Base-by-base conservation (phyloP, 2,888 invertebrate genomes). In the Scelioninae gen. 1 region DNA sequence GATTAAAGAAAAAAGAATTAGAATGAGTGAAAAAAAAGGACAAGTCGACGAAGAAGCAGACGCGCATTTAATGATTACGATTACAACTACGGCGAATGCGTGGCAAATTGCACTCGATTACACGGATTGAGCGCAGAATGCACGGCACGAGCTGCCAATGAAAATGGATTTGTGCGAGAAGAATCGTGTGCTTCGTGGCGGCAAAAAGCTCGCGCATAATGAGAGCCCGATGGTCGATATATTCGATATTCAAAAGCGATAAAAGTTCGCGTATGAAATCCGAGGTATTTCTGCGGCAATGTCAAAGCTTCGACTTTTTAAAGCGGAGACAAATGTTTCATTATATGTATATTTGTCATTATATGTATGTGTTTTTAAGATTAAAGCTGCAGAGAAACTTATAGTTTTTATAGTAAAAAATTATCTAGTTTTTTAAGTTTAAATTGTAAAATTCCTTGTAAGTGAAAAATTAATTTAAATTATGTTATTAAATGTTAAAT, bases 31-130 rank as follows among this genome's bases (percentile, higher is more conserved):
- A 60, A 60, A 29, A 43, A 10, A n/a, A 7, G 66, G 29, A 23
- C 31, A 40, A n/a, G 31, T 53, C 31, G 34, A 43, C 49, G 40
- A 60, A 51, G 71, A 71, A 71, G 49, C 49, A 45, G 31, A 58
- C 58, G 69, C 34, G 58, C 69, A 40, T 71, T 71, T 60, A 49
- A 71, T 60, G 60, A 71, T 71, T 71, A 71, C 71, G 71, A 69
- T 69, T 69, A 56, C 56, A 56, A 56, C 47, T 34, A 40, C 38
- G 15, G 38, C 60, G 60, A 60, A 15, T 51, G 60, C 60, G 60
- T 51, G 60, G 71, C 38, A 71, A 71, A 71, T 71, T 71, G 49
- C 58, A 32, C 34, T 23, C 69, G 56, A 69, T 69, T 69, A 69
- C 58, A 51, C 71, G 60, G 60, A 71, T 51, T 38, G 60, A 49